Evolutionary conservation across 2,113 vertebrate species (phyloP).

Genomic region (Zingel zingel): DNA sequence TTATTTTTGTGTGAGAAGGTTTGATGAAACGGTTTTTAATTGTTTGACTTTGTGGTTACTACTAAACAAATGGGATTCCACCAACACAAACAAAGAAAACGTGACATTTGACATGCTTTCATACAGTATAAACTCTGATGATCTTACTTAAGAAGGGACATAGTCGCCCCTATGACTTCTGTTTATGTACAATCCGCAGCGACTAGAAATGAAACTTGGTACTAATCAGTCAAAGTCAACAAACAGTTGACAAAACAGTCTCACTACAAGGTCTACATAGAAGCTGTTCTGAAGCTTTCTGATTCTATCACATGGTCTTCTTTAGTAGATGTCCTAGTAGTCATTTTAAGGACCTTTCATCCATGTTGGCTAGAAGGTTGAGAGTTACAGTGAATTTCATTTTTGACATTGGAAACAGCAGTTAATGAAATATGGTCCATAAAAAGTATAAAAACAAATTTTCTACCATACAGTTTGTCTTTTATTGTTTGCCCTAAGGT

Average conservation of each 20-base stretch:
- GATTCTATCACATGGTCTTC: neutral
- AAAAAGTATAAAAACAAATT: neutral
- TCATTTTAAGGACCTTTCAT: neutral
- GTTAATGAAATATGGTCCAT: neutral
- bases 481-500: neutral
- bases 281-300: neutral
- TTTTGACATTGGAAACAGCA: neutral
- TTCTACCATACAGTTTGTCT: neutral
- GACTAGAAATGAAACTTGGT: neutral
- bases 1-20: neutral
- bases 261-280: neutral
- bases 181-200: neutral
- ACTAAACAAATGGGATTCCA: neutral
- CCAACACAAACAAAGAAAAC: slow-evolving; percentile 21
- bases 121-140: neutral
- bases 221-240: neutral
- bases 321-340: neutral
- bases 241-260: neutral
- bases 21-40: neutral
- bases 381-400: neutral
- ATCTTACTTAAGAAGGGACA: neutral
- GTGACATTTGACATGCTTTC: neutral
- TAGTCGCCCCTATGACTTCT: neutral
- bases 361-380: neutral
- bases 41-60: neutral